phyloP scores from a whole-genome alignment of 2,888 invertebrate genomes.

The Hecatera dysodea region DNA sequence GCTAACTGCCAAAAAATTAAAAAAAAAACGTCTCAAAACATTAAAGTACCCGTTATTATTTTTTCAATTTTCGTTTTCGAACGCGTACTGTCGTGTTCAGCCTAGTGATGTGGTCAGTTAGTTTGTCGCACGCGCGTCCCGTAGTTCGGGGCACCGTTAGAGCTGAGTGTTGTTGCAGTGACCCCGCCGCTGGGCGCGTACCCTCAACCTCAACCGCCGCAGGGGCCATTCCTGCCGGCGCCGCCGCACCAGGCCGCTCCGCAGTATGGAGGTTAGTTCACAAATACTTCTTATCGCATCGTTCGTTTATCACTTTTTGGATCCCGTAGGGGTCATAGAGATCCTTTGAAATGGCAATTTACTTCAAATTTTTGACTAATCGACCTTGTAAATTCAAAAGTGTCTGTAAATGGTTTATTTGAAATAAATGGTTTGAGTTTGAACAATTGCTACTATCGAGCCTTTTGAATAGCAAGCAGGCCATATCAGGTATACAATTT shows the following conservation, averaged over 20 bases:
- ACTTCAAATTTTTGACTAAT: too few species aligned
- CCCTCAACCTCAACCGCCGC: conserved; percentile 91
- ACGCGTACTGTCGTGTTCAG: not conserved
- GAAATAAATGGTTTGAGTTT: too few species aligned
- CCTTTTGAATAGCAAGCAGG: too few species aligned
- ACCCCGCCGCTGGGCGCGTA: conserved; percentile 90
- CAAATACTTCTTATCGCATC: too few species aligned
- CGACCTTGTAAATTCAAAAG: too few species aligned
- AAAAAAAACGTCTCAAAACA: conserved; percentile 4
- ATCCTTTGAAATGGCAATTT: too few species aligned
- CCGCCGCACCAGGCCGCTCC: conserved; percentile 92
- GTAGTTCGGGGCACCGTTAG: conserved; percentile 52
- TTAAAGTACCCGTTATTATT: conserved; percentile 43
- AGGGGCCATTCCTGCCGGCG: conserved; percentile 92
- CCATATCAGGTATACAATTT: too few species aligned
- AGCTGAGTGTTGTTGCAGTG: conserved; percentile 86
- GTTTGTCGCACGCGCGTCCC: conserved; percentile 47
- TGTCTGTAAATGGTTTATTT: too few species aligned
- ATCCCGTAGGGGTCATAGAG: too few species aligned
- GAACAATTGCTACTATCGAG: too few species aligned
- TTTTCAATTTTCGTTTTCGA: conserved; percentile 1
- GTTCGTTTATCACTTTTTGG: too few species aligned
- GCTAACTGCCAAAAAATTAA: not conserved
- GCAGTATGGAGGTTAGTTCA: conserved; percentile 85
- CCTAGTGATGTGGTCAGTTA: conserved; percentile 50